Percentiles rank a stretch among this genome's conserved stretches.
phyloP scores from a whole-genome alignment of 2,797 vertebrate genomes.

The Mallotus villosus region DNA sequence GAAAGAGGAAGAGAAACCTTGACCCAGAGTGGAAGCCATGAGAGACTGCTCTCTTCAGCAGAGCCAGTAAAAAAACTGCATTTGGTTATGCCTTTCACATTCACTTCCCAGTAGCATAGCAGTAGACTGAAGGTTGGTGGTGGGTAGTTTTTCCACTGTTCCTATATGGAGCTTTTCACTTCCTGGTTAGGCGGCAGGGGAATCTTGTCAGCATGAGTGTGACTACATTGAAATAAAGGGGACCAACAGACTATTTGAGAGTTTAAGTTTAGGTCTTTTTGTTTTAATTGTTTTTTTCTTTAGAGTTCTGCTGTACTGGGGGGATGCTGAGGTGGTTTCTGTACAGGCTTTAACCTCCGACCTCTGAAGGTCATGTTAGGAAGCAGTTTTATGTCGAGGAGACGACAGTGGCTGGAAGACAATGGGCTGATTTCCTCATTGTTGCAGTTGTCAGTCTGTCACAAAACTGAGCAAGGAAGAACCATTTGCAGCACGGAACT shows the following conservation, averaged over 20 bases:
- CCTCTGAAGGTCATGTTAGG: conserved; percentile 19
- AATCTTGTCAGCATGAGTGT: neutral
- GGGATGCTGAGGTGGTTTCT: conserved; percentile 7
- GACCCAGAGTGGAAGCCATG: neutral
- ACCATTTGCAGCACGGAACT: neutral
- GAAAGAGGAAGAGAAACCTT: conserved; percentile 1
- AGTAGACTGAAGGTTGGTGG: conserved; percentile 7
- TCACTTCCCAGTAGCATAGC: conserved; percentile 20
- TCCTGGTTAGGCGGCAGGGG: conserved; percentile 26
- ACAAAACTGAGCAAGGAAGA: neutral
- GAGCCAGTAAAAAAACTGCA: conserved; percentile 18
- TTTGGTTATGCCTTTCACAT: conserved; percentile 46
- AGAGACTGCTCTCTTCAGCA: neutral
- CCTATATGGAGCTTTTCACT: conserved; percentile 20
- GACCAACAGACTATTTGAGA: neutral
- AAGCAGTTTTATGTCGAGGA: conserved; percentile 2
- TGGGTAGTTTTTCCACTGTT: neutral
- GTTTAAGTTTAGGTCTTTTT: neutral
- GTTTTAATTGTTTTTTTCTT: too few species aligned
- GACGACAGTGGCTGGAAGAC: conserved; percentile 30
- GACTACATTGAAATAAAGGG: neutral
- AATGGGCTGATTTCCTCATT: conserved; percentile 20
- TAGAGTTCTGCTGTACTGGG: too few species aligned
- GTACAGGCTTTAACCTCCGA: conserved; percentile 7
- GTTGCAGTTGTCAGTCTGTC: conserved; percentile 3